Conservation (phyloP, 2,797 vertebrate genomes). For the Masticophis lateralis region DNA sequence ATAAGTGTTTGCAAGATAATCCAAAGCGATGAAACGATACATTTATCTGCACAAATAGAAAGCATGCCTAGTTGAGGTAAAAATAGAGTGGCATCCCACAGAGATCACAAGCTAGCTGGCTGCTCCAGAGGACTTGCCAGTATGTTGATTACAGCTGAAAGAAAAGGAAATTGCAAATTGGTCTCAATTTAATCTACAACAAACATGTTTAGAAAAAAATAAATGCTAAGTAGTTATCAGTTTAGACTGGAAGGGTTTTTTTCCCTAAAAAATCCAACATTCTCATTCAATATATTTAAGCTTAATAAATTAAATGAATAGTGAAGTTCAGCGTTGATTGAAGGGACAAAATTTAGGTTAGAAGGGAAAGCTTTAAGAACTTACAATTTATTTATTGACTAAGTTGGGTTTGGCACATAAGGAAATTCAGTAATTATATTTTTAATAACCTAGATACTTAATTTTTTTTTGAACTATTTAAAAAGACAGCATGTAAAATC, state of each 20-base stretch:
- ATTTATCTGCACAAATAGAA: slow-evolving; percentile 17
- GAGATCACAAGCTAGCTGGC: slow-evolving; percentile 23
- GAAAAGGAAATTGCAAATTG: background rate
- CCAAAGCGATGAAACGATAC: background rate
- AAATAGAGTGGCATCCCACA: slow-evolving; percentile 22
- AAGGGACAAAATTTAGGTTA: background rate
- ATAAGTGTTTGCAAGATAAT: slow-evolving; percentile 12
- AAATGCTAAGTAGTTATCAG: background rate
- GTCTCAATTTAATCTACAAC: slow-evolving; percentile 9
- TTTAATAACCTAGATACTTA: background rate
- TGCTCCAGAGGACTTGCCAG: slow-evolving; percentile 15
- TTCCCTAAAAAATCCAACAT: background rate
- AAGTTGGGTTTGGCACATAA: background rate
- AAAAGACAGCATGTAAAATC: background rate
- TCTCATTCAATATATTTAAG: background rate
- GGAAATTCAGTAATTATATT: background rate
- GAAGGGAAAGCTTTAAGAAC: background rate
- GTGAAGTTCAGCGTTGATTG: background rate
- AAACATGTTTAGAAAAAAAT: background rate
- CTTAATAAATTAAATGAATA: background rate
- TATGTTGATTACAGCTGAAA: slow-evolving; percentile 26
- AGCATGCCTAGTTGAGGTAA: background rate
- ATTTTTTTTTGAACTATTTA: background rate
- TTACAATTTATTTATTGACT: background rate
- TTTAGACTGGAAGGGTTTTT: background rate